Percentiles rank a stretch among this genome's conserved stretches.
These are phyloP conservation scores for Peribatodes rhomboidaria DNA, from an alignment of 2,888 invertebrate genomes.

Conservation along the genomic window DNA sequence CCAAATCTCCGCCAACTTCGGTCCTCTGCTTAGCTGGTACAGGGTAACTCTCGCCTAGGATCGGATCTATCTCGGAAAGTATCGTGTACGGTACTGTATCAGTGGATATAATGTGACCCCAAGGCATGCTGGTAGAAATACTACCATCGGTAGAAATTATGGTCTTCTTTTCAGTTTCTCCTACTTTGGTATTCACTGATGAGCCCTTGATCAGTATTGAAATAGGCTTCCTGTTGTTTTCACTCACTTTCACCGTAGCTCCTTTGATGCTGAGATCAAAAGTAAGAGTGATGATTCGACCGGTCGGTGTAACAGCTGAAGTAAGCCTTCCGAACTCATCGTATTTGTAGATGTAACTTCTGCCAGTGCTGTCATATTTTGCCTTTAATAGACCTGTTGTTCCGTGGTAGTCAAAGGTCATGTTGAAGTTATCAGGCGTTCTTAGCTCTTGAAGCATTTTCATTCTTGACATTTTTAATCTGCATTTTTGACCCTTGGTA, in stretches of 20 bases:
- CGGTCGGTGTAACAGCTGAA: slow-evolving; percentile 97
- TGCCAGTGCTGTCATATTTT: slow-evolving; percentile 95
- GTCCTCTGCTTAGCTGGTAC: slow-evolving; percentile 96
- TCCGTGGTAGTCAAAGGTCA: slow-evolving; percentile 97
- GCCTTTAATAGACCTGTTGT: slow-evolving; percentile 95
- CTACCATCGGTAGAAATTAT: slow-evolving; percentile 94
- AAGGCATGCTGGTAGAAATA: slow-evolving; percentile 92
- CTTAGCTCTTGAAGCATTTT: slow-evolving; percentile 96
- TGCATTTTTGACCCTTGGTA: slow-evolving; percentile 96
- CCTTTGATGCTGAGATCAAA: slow-evolving; percentile 97
- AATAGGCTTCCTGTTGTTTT: slow-evolving; percentile 93
- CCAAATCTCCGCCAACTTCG: slow-evolving; percentile 95
- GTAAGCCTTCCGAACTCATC: slow-evolving; percentile 97
- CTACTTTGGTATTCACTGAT: slow-evolving; percentile 93
- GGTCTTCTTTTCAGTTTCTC: slow-evolving; percentile 93
- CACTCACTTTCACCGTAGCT: slow-evolving; percentile 94
- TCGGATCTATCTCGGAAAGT: slow-evolving; percentile 94
- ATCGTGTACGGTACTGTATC: slow-evolving; percentile 97
- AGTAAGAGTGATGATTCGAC: slow-evolving; percentile 94
- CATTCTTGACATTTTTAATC: slow-evolving; percentile 96
- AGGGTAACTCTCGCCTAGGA: slow-evolving; percentile 96
- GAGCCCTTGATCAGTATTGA: slow-evolving; percentile 96
- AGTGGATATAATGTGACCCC: slow-evolving; percentile 95
- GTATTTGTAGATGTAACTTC: slow-evolving; percentile 97
- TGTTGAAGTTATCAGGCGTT: slow-evolving; percentile 97